Evolutionary conservation across 2,888 invertebrate genomes (phyloP), one percentile per base, ranked within the genome.

Genomic region (Acleris cristana): DNA sequence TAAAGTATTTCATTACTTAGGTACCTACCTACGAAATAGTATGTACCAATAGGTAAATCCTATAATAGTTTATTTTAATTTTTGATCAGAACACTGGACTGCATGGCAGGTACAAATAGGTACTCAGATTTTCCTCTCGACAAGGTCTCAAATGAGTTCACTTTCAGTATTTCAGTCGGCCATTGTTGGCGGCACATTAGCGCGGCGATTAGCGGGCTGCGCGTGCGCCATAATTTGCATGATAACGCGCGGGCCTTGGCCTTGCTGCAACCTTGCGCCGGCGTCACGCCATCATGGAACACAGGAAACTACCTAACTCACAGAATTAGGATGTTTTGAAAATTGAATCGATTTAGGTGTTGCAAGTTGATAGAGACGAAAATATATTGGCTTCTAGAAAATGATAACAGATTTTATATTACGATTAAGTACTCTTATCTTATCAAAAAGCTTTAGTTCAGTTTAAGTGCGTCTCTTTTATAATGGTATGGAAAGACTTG

Each of bases 171-270:
- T 63, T 69, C 62, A 61, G 23, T 49, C 55, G 58, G 64, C 71
- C 60, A 69, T 70, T 72, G 71, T 72, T 74, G 76, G 72, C 72
- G 74, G 73, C 72, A 75, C 76, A 76, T 83, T 83, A 81, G 77
- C 79, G 69, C 69, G 69, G 58, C 74, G 73, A 84, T 83, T 82
- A 84, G 75, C 77, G 71, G 34, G 57, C 58, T 67, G 76, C 74
- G 76, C 76, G 76, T 75, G 79, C 81, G 76, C 79, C 79, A 79
- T 80, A 76, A 80, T 85, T 86, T 85, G 81, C 85, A 83, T 84
- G 84, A 84, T 78, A 82, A 79, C 76, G 74, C 71, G 57, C 69
- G 72, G 75, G 79, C 86, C 86, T 84, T 87, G 86, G 82, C 88
- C 86, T 86, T 87, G 82, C 78, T 69, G 70, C 66, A 71, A 70